Conservation (phyloP, 1,140 invertebrate genomes). For the Ylistrum balloti region DNA sequence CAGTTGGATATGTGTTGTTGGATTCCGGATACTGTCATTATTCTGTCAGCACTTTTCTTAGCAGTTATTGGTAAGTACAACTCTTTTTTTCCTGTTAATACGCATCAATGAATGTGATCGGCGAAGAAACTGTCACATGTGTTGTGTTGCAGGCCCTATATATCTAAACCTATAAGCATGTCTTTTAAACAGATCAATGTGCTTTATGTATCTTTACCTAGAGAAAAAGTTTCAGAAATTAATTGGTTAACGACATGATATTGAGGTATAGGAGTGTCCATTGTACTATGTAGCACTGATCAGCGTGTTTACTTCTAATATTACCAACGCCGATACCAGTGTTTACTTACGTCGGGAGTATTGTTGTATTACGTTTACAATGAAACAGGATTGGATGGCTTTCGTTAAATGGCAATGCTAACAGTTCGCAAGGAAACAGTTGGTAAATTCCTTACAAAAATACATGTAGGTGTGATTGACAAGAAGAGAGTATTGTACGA, state of each 20-base stretch:
- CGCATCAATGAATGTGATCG: not conserved
- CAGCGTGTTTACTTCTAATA: not conserved
- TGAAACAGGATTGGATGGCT: too few relatives aligned
- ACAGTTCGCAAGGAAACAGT: not conserved
- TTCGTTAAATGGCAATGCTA: not conserved
- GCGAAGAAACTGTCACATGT: not conserved
- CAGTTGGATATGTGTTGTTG: not conserved
- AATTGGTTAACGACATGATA: not conserved
- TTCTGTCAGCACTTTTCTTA: conserved; percentile 5
- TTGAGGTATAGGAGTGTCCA: not conserved
- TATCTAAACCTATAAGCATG: not conserved
- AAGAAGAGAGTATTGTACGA: not conserved
- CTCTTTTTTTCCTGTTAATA: not conserved
- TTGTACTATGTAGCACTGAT: not conserved
- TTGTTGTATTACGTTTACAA: not conserved
- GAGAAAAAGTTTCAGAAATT: not conserved
- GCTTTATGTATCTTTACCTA: not conserved
- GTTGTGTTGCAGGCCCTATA: not conserved
- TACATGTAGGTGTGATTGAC: not conserved
- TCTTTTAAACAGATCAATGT: not conserved
- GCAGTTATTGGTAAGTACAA: not conserved
- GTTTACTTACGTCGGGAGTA: not conserved
- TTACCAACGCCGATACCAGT: not conserved
- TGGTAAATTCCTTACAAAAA: not conserved
- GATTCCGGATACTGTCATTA: not conserved